Evolutionary conservation across 2,888 invertebrate species (phyloP).

Genomic region (Lepidonotus clava): DNA sequence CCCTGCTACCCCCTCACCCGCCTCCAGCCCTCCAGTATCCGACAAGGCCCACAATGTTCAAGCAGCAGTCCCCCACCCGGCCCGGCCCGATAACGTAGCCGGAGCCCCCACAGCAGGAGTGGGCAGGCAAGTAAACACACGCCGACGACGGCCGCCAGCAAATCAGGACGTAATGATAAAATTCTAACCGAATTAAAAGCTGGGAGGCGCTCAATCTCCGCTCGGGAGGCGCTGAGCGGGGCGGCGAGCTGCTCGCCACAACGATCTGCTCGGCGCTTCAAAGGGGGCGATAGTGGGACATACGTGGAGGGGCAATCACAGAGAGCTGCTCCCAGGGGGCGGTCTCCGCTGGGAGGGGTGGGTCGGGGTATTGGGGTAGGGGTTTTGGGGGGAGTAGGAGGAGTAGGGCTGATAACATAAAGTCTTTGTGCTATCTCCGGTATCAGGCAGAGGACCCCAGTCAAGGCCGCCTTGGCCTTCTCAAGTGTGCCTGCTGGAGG

Average conservation of each 20-base stretch:
- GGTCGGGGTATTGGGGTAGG: neutral
- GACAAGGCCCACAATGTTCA: too few relatives aligned
- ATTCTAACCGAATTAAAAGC: constrained; percentile 24
- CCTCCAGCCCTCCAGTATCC: neutral
- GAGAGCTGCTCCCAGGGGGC: neutral
- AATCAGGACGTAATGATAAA: constrained; percentile 24
- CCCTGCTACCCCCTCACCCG: neutral
- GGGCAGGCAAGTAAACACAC: neutral
- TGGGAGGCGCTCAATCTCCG: neutral
- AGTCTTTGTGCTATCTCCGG: neutral
- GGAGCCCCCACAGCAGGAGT: neutral
- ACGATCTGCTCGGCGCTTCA: constrained; percentile 20
- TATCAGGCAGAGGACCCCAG: neutral
- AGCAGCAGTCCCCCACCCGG: neutral
- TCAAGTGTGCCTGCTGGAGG: neutral
- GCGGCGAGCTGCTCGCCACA: too few relatives aligned
- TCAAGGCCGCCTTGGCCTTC: neutral
- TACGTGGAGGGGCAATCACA: constrained; percentile 7
- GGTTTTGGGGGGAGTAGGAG: neutral
- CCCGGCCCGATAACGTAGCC: neutral
- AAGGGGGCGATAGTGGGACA: constrained; percentile 9
- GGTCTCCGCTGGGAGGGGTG: too few relatives aligned
- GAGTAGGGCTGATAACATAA: neutral
- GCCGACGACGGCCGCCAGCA: too few relatives aligned
- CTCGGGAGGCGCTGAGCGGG: too few relatives aligned